Percentiles rank a stretch among this genome's conserved stretches.
Conservation (phyloP, 2,888 invertebrate genomes). For the Priocnemis perturbator region DNA sequence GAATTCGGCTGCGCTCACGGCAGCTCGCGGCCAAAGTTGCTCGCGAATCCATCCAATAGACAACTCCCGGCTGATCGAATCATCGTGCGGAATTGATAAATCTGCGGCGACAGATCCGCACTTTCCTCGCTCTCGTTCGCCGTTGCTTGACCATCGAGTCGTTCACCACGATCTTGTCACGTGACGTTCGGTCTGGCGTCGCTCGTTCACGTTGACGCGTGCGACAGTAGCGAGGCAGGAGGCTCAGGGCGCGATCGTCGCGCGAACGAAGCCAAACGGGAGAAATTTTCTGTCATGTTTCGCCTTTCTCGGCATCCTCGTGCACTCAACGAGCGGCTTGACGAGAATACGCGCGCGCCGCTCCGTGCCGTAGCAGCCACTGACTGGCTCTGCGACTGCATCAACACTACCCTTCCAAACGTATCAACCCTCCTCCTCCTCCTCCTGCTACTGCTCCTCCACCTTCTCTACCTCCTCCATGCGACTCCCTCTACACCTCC, state of each 20-base stretch:
- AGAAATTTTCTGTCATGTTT: slow-evolving; percentile 23
- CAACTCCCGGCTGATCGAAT: too few species aligned
- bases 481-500: slow-evolving; percentile 27
- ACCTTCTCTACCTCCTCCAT: slow-evolving; percentile 15
- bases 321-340: slow-evolving; percentile 23
- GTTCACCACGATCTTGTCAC: too few species aligned
- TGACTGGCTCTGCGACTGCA: slow-evolving; percentile 67
- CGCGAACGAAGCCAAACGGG: background rate
- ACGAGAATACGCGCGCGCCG: slow-evolving; percentile 57
- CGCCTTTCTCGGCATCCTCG: slow-evolving; percentile 11
- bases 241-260: background rate
- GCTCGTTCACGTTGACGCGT: background rate
- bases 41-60: too few species aligned
- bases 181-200: background rate
- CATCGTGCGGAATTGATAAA: too few species aligned
- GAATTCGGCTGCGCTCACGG: too few species aligned
- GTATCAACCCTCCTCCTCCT: slow-evolving; percentile 53
- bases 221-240: background rate
- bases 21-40: too few species aligned
- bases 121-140: too few species aligned
- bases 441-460: slow-evolving; percentile 31
- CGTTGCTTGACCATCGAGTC: too few species aligned
- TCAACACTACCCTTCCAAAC: slow-evolving; percentile 64
- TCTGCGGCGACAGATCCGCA: too few species aligned
- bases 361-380: slow-evolving; percentile 71